Percentiles rank a stretch among this genome's conserved stretches.
These are phyloP conservation scores for Alligator sinensis DNA, from an alignment of 2,113 vertebrate genomes.

Conservation along the genomic window DNA sequence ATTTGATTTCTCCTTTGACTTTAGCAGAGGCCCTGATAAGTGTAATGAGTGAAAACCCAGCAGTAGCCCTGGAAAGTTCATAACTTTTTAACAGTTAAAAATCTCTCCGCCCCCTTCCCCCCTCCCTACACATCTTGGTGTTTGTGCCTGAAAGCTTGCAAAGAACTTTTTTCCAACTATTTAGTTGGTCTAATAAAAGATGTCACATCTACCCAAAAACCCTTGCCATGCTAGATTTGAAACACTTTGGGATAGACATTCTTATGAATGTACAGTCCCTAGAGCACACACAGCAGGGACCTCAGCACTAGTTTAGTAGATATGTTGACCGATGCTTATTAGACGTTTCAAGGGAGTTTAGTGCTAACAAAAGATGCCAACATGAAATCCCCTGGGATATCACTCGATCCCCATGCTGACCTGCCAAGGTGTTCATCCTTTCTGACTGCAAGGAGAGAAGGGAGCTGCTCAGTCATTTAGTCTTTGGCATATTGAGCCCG, in stretches of 20 bases:
- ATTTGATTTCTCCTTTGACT: neutral
- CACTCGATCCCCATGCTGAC: neutral
- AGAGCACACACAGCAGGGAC: no score
- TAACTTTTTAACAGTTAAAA: slow-evolving; percentile 5
- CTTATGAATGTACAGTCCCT: no score
- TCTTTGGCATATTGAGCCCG: neutral
- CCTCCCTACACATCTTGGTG: neutral
- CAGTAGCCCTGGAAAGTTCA: slow-evolving; percentile 6
- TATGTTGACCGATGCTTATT: slow-evolving; percentile 36
- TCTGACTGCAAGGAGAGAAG: neutral
- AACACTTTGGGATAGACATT: no score
- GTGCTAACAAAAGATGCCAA: neutral
- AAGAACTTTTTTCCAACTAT: slow-evolving; percentile 9
- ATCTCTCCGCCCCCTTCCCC: neutral
- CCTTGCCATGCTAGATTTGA: neutral
- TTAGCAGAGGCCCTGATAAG: slow-evolving; percentile 23
- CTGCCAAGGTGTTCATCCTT: neutral
- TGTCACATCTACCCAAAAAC: slow-evolving; percentile 53
- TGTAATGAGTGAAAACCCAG: slow-evolving; percentile 21
- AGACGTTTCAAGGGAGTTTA: slow-evolving; percentile 12
- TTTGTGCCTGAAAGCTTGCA: neutral
- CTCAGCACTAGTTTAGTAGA: neutral
- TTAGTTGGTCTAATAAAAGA: slow-evolving; percentile 61
- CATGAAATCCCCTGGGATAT: slow-evolving; percentile 43
- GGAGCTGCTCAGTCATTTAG: neutral